phyloP scores from a whole-genome alignment of 2,888 invertebrate genomes.

The Omphaloscelis lunosa region DNA sequence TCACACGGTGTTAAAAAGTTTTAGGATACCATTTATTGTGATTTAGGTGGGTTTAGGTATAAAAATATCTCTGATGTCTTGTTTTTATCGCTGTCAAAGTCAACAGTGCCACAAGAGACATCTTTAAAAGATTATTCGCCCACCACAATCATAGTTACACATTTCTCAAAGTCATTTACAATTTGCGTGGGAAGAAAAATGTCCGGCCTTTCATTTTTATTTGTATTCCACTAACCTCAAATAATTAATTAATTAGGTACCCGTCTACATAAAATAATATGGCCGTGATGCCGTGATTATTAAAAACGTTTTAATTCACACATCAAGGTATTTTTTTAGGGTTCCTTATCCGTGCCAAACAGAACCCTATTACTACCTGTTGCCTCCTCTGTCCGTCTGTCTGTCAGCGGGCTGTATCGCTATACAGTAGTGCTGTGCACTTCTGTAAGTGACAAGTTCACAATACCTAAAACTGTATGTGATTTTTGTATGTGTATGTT shows the following conservation, averaged over 20 bases:
- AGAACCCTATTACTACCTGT: too few species aligned
- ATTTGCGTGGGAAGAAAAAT: constrained; percentile 47
- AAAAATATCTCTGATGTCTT: constrained; percentile 1
- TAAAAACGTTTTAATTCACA: constrained; percentile 20
- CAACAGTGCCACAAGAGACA: constrained; percentile 24
- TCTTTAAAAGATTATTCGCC: constrained; percentile 39
- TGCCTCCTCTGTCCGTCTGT: too few species aligned
- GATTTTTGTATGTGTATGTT: too few species aligned
- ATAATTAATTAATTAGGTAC: constrained; percentile 6
- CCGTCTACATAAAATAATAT: constrained; percentile 2
- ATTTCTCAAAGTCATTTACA: constrained; percentile 51
- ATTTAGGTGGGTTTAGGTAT: neutral
- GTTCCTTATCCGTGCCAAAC: too few species aligned
- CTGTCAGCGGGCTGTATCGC: too few species aligned
- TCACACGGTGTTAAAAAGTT: neutral
- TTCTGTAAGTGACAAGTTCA: too few species aligned
- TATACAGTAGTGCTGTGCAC: too few species aligned
- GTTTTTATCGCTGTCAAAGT: constrained; percentile 26
- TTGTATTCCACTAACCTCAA: constrained; percentile 10
- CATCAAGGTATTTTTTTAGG: neutral
- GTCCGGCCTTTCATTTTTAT: constrained; percentile 32
- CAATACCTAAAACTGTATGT: too few species aligned
- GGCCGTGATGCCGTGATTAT: constrained; percentile 15
- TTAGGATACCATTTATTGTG: neutral
- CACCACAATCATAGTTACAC: constrained; percentile 43